phyloP scores from a whole-genome alignment of 1,140 invertebrate genomes.

The Tetragonula clypearis region DNA sequence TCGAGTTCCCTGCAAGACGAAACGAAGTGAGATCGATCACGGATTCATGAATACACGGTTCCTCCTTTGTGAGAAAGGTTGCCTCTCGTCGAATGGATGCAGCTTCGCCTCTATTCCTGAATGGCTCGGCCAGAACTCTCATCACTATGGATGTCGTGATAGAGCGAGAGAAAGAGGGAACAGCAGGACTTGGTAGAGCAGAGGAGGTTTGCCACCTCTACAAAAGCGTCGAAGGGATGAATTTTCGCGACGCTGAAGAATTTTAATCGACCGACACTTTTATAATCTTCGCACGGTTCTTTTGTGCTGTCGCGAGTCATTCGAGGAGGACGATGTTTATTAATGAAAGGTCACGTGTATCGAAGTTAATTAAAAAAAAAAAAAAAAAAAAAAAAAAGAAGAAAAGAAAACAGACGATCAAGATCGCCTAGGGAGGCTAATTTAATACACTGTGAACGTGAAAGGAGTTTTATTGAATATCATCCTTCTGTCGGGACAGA shows the following conservation, averaged over 20 bases:
- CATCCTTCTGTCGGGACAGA: neutral
- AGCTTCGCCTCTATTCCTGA: neutral
- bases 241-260: constrained; percentile 51
- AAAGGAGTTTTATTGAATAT: neutral
- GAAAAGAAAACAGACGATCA: neutral
- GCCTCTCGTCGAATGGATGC: neutral
- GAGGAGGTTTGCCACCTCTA: neutral
- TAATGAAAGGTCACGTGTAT: constrained; percentile 20
- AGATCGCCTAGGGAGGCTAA: neutral
- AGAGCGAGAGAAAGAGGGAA: neutral
- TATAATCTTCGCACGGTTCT: constrained; percentile 39
- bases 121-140: neutral
- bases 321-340: constrained; percentile 29
- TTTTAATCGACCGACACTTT: constrained; percentile 52
- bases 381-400: neutral
- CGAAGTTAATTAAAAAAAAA: constrained; percentile 33
- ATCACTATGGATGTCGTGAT: constrained; percentile 23
- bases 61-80: neutral
- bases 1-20: constrained; percentile 15
- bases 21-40: constrained; percentile 28
- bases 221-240: constrained; percentile 27
- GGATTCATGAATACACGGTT: constrained; percentile 44
- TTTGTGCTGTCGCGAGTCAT: neutral
- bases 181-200: constrained; percentile 3
- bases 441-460: neutral